A percentile compares a stretch with the other conserved stretches of the same genome.
phyloP scores from a whole-genome alignment of 2,888 invertebrate genomes.

The Icerya purchasi region DNA sequence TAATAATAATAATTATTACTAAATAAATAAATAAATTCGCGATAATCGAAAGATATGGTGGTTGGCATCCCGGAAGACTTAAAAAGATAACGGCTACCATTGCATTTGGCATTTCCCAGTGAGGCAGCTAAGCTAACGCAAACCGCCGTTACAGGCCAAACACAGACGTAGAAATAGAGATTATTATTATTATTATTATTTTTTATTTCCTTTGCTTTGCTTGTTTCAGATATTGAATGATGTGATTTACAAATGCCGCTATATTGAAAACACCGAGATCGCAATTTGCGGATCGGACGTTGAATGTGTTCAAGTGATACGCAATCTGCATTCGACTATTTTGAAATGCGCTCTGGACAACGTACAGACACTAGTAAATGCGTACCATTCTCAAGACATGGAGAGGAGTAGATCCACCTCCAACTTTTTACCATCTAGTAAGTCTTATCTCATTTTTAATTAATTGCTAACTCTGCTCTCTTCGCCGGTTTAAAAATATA shows the following conservation, averaged over 20 bases:
- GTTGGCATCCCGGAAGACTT: not conserved
- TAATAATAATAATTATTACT: not conserved
- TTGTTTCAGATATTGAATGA: constrained; percentile 31
- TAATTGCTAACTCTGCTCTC: too few species aligned
- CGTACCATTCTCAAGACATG: constrained; percentile 12
- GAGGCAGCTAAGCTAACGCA: not conserved
- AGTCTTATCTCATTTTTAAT: constrained; percentile 1
- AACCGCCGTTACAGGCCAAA: not conserved
- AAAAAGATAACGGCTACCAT: too few species aligned
- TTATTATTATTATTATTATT: not conserved
- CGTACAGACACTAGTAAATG: constrained; percentile 22
- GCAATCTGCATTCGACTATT: constrained; percentile 33
- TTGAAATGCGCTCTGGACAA: constrained; percentile 33
- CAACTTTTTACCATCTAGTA: constrained; percentile 17
- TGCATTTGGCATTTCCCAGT: too few species aligned
- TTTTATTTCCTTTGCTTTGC: not conserved
- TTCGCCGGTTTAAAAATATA: too few species aligned
- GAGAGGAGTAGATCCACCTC: constrained; percentile 9
- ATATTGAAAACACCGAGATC: constrained; percentile 27
- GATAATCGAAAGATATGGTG: too few species aligned
- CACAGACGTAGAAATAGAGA: not conserved
- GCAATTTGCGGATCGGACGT: constrained; percentile 24
- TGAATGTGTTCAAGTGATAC: constrained; percentile 26
- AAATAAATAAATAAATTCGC: not conserved
- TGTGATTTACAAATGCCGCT: constrained; percentile 35